phyloP scores from a whole-genome alignment of 1,140 invertebrate genomes.

The Helicoverpa zea region DNA sequence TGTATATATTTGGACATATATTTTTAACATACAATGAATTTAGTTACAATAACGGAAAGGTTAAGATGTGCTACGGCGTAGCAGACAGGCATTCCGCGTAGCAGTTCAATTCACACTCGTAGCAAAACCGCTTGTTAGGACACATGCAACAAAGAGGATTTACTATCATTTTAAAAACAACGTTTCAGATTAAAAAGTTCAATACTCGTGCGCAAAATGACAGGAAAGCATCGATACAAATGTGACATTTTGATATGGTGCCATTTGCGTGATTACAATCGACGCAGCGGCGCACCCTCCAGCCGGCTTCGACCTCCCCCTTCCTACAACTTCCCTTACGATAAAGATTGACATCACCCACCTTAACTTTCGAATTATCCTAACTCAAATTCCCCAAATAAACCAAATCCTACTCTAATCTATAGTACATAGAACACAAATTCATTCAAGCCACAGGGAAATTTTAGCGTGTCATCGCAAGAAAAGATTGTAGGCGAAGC shows the following conservation, averaged over 20 bases:
- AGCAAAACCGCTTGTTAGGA: not conserved
- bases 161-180: slow-evolving; percentile 9
- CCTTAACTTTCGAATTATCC: slow-evolving; percentile 82
- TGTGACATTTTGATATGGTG: slow-evolving; percentile 85
- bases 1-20: not conserved
- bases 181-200: slow-evolving; percentile 31
- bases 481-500: slow-evolving; percentile 85
- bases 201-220: slow-evolving; percentile 74
- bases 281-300: slow-evolving; percentile 82
- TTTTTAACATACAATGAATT: not conserved
- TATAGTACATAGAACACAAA: slow-evolving; percentile 61
- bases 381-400: slow-evolving; percentile 67
- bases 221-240: slow-evolving; percentile 81
- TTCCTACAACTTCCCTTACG: slow-evolving; percentile 82
- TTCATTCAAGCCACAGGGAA: slow-evolving; percentile 50
- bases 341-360: slow-evolving; percentile 85
- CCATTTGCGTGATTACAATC: slow-evolving; percentile 86
- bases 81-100: not conserved
- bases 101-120: not conserved
- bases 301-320: slow-evolving; percentile 69
- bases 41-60: not conserved
- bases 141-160: not conserved
- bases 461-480: slow-evolving; percentile 83
- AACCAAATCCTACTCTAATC: slow-evolving; percentile 68
- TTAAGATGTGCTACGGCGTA: slow-evolving; percentile 15